A percentile compares a stretch with the other conserved stretches of the same genome.
Conservation (phyloP, 2,888 invertebrate genomes). For the Synanthedon tipuliformis region DNA sequence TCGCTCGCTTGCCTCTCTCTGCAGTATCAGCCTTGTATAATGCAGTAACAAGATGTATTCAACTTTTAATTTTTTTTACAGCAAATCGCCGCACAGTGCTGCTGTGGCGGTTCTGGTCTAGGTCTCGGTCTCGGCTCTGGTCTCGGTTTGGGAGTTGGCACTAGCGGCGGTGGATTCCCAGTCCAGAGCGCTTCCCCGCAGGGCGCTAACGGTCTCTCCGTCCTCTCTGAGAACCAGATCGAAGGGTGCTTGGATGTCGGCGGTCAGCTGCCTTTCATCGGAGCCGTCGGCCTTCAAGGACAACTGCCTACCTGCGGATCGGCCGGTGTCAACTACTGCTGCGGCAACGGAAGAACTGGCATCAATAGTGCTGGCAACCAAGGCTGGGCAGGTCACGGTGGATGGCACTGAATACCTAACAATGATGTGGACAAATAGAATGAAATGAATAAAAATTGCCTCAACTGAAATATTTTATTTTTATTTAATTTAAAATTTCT, state of each 20-base stretch:
- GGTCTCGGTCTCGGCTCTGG: background rate
- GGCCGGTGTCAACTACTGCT: conserved; percentile 19
- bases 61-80: background rate
- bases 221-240: conserved; percentile 24
- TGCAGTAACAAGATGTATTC: background rate
- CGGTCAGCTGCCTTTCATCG: conserved; percentile 33
- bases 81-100: background rate
- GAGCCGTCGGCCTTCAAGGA: conserved; percentile 25
- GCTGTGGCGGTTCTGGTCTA: background rate
- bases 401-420: background rate
- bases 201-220: conserved; percentile 23
- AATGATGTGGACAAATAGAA: background rate
- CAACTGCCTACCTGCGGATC: conserved; percentile 20
- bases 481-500: too few relatives aligned
- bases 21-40: too few relatives aligned
- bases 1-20: too few relatives aligned
- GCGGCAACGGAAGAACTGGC: conserved; percentile 20
- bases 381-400: background rate
- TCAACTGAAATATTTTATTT: too few relatives aligned
- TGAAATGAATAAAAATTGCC: too few relatives aligned
- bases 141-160: conserved; percentile 6
- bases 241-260: conserved; percentile 22
- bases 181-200: conserved; percentile 25
- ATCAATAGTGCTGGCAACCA: conserved; percentile 4
- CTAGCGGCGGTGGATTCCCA: conserved; percentile 24